Evolutionary conservation across 2,888 invertebrate genomes (phyloP), one percentile per base, ranked within the genome.

Genomic region (Drosophila leonis): DNA sequence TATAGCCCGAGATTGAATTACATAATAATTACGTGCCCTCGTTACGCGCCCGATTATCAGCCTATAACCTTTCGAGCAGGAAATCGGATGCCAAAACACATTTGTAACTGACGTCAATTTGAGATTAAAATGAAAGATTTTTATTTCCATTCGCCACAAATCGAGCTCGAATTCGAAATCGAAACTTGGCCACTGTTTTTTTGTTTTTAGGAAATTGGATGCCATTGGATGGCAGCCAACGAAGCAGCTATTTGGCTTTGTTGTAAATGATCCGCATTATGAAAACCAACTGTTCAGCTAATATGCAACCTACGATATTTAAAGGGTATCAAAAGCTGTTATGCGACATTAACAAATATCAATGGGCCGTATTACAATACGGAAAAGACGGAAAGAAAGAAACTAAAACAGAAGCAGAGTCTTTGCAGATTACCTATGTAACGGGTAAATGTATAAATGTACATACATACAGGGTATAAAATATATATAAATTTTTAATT

Each of bases 201-300:
- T 15, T 20, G 12, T 20, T 42, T 10, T 41, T 9, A 44, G 46
- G 57, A 46, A 57, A 57, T 48, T 31, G 29, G 24, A 46, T 13
- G 31, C 41, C n/a, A 10, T 31, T 33, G 49, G 33, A 8, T 61
- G 48, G 12, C 9, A 60, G 8, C 20, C 20, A 12, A 60, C 29
- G 39, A 39, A 8, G 55, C 27, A 44, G 24, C 44, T 15, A 55
- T 24, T 61, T 31, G 20, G n/a, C 20, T 41, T 31, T 4, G 10
- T 29, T 18, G 20, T 39, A 20, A 44, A n/a, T 44, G 35, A 44
- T 56, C 41, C 62, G 31, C 12, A 15, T 33, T 12, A 24, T n/a
- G 20, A 51, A 37, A 48, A 18, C 37, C 60, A 60, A 61, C 51
- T 61, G 60, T 61, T 41, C 35, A 46, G 29, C 4, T 31, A 37